These are phyloP conservation scores for Diarsia dahlii DNA, from an alignment of 2,888 invertebrate species.

Conservation along the genomic window DNA sequence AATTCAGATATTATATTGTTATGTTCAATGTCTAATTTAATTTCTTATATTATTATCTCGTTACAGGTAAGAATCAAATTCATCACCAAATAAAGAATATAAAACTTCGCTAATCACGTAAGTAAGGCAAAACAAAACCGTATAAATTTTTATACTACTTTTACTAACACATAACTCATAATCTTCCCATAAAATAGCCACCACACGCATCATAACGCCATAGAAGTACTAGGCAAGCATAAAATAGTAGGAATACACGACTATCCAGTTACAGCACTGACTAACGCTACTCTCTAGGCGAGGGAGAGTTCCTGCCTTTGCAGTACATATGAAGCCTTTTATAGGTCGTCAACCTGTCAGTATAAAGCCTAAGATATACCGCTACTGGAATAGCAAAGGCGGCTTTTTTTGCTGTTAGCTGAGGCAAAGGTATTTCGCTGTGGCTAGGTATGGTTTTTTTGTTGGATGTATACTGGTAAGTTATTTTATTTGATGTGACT, in stretches of 20 bases:
- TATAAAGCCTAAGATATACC: slow-evolving; percentile 68
- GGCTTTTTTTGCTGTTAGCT: slow-evolving; percentile 41
- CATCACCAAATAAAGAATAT: background rate
- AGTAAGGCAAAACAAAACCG: background rate
- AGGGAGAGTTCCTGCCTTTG: slow-evolving; percentile 75
- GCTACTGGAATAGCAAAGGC: slow-evolving; percentile 61
- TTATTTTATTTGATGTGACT: slow-evolving; percentile 4
- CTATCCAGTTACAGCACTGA: slow-evolving; percentile 77
- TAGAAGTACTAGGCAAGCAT: slow-evolving; percentile 37
- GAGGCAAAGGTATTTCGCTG: slow-evolving; percentile 26
- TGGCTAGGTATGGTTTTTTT: slow-evolving; percentile 8
- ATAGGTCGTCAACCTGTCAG: slow-evolving; percentile 85
- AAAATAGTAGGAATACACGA: slow-evolving; percentile 50
- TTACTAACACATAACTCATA: background rate
- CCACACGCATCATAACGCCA: slow-evolving; percentile 11
- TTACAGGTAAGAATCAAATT: slow-evolving; percentile 34
- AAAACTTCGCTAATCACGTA: slow-evolving; percentile 2
- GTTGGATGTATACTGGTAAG: background rate
- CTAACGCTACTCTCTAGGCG: slow-evolving; percentile 78
- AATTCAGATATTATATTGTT: background rate
- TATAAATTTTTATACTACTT: background rate
- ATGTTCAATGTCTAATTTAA: background rate
- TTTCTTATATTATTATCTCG: slow-evolving; percentile 14
- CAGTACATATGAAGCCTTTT: slow-evolving; percentile 82
- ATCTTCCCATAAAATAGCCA: slow-evolving; percentile 23